phyloP scores from a whole-genome alignment of 2,113 vertebrate species.

The Pavo muticus region DNA sequence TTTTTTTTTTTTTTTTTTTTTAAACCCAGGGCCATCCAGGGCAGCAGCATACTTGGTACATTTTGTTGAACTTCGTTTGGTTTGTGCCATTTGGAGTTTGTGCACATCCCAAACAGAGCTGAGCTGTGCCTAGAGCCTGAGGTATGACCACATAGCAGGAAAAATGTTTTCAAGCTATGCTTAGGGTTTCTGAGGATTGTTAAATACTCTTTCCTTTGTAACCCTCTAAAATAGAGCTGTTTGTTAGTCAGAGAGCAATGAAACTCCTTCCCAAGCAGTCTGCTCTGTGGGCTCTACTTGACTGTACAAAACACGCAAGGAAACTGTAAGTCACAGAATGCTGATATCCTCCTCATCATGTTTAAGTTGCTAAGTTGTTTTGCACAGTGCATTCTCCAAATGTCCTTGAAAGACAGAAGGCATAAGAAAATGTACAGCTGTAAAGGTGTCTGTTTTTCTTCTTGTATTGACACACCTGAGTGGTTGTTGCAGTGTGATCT shows the following conservation, averaged over 20 bases:
- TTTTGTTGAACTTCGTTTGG: neutral
- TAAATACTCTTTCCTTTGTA: neutral
- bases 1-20: neutral
- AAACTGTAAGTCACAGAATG: neutral
- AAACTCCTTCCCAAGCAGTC: neutral
- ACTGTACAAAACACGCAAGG: rapidly evolving
- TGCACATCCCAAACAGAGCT: neutral
- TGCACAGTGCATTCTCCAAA: neutral
- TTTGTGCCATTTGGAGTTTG: neutral
- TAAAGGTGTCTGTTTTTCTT: neutral
- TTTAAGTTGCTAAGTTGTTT: neutral
- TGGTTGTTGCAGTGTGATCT: neutral
- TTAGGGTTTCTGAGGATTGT: neutral
- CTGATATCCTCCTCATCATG: neutral
- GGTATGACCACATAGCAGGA: neutral
- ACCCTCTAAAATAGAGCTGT: neutral
- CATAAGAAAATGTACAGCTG: neutral
- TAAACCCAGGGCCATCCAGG: neutral
- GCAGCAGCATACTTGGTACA: neutral
- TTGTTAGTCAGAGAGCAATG: neutral
- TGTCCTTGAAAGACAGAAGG: neutral
- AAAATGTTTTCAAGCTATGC: neutral
- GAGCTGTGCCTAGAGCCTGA: neutral
- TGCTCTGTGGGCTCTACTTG: neutral
- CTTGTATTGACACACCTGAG: neutral